Percentiles rank a stretch among this genome's conserved stretches.
These are phyloP conservation scores for Panorpa germanica DNA, from an alignment of 2,888 invertebrate species.

Conservation along the genomic window DNA sequence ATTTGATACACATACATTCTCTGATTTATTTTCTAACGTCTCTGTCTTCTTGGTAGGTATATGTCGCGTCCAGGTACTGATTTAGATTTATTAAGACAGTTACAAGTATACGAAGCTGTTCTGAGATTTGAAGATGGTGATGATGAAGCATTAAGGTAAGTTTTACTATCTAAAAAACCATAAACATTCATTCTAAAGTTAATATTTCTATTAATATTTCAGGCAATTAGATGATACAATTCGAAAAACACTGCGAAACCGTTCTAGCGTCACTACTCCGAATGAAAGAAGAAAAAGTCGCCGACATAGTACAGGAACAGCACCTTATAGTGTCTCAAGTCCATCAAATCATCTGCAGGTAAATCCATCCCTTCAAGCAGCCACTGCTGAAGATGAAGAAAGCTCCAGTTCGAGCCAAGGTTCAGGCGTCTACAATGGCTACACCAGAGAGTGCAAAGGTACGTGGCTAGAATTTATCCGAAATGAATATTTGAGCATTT, in stretches of 20 bases:
- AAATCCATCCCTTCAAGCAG: constrained; percentile 15
- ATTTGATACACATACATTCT: no score
- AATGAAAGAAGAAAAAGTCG: constrained; percentile 62
- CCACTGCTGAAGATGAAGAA: constrained; percentile 21
- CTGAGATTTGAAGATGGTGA: constrained; percentile 38
- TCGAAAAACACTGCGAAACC: constrained; percentile 53
- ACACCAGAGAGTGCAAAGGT: constrained; percentile 18
- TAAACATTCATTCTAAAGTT: constrained; percentile 1
- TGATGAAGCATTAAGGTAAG: constrained; percentile 18
- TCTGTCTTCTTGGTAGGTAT: no score
- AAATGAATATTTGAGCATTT: constrained; percentile 2
- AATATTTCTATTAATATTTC: constrained; percentile 13
- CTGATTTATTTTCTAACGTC: constrained; percentile 1
- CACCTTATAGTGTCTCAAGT: constrained; percentile 26
- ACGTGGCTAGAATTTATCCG: constrained; percentile 1
- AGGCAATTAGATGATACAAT: constrained; percentile 45
- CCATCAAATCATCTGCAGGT: constrained; percentile 18
- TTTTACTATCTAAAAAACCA: neutral
- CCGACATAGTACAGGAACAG: constrained; percentile 50
- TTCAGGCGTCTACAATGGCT: constrained; percentile 21
- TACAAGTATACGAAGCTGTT: constrained; percentile 90
- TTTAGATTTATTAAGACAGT: constrained; percentile 78
- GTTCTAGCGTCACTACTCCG: constrained; percentile 38
- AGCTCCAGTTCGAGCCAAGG: constrained; percentile 31
- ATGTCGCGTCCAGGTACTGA: constrained; percentile 87